These are phyloP conservation scores for Salvelinus sp. DNA, from an alignment of 2,113 vertebrate genomes.

Conservation along the genomic window DNA sequence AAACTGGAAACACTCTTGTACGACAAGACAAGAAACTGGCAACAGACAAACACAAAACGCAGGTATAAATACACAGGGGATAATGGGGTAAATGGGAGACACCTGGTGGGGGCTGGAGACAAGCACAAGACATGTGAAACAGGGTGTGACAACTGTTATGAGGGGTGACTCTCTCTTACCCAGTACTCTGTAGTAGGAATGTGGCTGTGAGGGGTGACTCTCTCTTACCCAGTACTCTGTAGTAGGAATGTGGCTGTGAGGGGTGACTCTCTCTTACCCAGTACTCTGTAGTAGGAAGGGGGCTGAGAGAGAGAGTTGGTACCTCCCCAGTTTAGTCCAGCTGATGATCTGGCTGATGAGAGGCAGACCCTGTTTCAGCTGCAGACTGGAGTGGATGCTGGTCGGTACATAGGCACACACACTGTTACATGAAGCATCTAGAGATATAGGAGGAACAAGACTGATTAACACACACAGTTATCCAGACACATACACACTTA, in stretches of 20 bases:
- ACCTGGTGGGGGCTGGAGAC: no score
- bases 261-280: conserved; percentile 77
- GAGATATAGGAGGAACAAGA: conserved; percentile 28
- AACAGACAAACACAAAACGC: no score
- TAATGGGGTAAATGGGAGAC: no score
- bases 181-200: no score
- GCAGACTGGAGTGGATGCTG: conserved; percentile 85
- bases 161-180: no score
- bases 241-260: conserved; percentile 65
- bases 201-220: conserved; percentile 36
- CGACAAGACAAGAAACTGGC: no score
- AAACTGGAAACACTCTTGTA: no score
- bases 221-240: no score
- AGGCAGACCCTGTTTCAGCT: conserved; percentile 85
- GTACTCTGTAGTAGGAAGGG: conserved; percentile 90
- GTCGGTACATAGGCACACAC: conserved; percentile 79
- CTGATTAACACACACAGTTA: background rate
- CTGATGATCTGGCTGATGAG: conserved; percentile 86
- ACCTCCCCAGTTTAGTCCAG: conserved; percentile 86
- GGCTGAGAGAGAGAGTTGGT: no score
- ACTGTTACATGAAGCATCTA: conserved; percentile 82
- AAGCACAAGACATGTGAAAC: no score
- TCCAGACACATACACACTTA: conserved; percentile 17
- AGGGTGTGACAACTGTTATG: no score
- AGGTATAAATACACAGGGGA: no score